Evolutionary conservation across 2,113 vertebrate genomes (phyloP), one percentile per base, ranked within the genome.

Genomic region (Sphaerodactylus townsendi): DNA sequence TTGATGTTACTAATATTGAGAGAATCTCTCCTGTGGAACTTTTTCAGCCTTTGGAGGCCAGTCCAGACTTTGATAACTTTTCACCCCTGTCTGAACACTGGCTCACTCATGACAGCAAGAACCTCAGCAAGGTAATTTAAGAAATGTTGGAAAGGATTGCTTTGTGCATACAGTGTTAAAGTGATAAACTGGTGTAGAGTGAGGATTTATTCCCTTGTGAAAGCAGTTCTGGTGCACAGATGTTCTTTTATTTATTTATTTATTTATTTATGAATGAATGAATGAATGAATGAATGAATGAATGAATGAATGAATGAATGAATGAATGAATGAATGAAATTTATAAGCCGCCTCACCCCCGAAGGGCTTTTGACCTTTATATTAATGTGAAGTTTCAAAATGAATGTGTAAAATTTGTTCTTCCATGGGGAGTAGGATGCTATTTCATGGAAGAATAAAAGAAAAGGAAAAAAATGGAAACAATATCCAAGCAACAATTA

Each of bases 1-100:
- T 85, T 69, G 90, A 82, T 88, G 89, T 94, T 86, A 88, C 93
- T 56, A 93, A 93, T 88, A 21, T 35, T 0, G 95, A 95, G n/a
- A 81, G 90, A 17, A 13, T 23, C 88, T 89, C 93, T 86, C 89
- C 35, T 39, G 86, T 11, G 44, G 88, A 91, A 82, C 81, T 90
- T 77, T 96, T 96, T 86, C 93, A 93, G 73, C 90, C 95, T 81
- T 89, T 96, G 83, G 90, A 95, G 62, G 90, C 94, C 15, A 93
- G 80, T 59, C n/a, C 86, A 37, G 92, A 92, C 79, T 93, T 87
- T 0, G 91, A 94, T 80, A 25, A 85, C 23, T 93, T 91, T 1
- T 93, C 91, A 13, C 80, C 48, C 1, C 93, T 28, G 82, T 89
- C 89, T 87, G 87, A 88, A 2, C 85, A 85, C 37, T 82, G 79